Evolutionary conservation across 2,113 vertebrate species (phyloP).

Genomic region (Cettia cetti): DNA sequence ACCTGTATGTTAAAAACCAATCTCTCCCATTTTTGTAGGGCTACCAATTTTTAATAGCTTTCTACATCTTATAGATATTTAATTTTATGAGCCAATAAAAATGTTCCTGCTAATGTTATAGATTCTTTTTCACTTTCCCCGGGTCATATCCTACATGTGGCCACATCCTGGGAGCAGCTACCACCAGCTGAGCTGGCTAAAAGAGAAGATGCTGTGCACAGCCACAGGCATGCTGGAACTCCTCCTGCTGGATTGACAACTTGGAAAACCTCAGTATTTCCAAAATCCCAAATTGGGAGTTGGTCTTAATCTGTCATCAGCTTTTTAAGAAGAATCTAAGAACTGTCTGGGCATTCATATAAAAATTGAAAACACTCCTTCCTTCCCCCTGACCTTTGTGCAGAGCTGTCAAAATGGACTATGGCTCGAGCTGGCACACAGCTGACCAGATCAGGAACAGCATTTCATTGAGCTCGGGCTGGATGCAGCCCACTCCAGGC

Average conservation of each 20-base stretch:
- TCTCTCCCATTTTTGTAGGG: neutral
- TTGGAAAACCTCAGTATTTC: slow-evolving; percentile 11
- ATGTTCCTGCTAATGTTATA: neutral
- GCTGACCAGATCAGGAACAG: rapidly evolving
- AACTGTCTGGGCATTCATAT: neutral
- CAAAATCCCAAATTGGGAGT: neutral
- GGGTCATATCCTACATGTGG: rapidly evolving
- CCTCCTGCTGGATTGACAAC: neutral
- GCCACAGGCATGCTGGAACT: neutral
- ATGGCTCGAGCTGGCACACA: rapidly evolving
- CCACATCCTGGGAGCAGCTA: neutral
- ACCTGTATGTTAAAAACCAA: neutral
- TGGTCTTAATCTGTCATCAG: neutral
- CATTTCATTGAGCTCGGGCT: neutral
- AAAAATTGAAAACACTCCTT: neutral
- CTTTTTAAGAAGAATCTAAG: neutral
- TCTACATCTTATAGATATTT: neutral
- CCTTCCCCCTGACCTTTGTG: neutral
- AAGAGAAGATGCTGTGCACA: neutral
- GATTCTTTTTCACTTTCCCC: neutral
- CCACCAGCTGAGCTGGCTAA: neutral
- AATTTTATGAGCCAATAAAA: neutral
- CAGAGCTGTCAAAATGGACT: neutral
- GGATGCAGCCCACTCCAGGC: neutral
- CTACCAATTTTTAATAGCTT: neutral